A percentile compares a stretch with the other conserved stretches of the same genome.
phyloP scores from a whole-genome alignment of 2,888 invertebrate genomes.

The Neoaliturus tenellus region DNA sequence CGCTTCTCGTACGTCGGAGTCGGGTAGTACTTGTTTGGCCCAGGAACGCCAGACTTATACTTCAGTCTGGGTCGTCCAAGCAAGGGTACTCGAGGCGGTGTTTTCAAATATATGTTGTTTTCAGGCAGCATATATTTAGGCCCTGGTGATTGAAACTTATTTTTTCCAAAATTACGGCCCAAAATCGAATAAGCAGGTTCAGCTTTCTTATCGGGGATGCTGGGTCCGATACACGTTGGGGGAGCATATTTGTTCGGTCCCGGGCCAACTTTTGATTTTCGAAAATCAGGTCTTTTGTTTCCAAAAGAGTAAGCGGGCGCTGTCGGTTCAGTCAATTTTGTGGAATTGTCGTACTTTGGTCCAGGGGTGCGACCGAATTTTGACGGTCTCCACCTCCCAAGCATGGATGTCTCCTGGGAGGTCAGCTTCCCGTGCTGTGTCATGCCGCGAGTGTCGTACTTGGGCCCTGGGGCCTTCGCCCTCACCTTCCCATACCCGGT shows the following conservation, averaged over 20 bases:
- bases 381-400: not conserved
- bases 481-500: not conserved
- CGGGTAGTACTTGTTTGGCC: slow-evolving; percentile 35
- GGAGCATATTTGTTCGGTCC: slow-evolving; percentile 37
- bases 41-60: not conserved
- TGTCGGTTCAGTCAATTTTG: not conserved
- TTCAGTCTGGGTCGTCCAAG: not conserved
- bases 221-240: slow-evolving; percentile 25
- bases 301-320: slow-evolving; percentile 32
- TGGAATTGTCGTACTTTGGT: slow-evolving; percentile 18
- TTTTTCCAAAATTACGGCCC: slow-evolving; percentile 1
- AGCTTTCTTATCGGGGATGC: slow-evolving; percentile 27
- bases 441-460: slow-evolving; percentile 3
- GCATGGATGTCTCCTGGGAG: not conserved
- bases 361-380: slow-evolving; percentile 3
- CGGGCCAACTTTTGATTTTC: slow-evolving; percentile 10
- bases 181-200: slow-evolving; percentile 41
- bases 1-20: slow-evolving; percentile 3
- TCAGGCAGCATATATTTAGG: slow-evolving; percentile 40
- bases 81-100: slow-evolving; percentile 8
- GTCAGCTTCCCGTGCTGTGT: slow-evolving; percentile 21
- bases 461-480: slow-evolving; percentile 14
- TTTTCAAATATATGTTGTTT: slow-evolving; percentile 17
- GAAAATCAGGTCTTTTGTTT: not conserved
- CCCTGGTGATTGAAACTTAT: not conserved